Conservation (phyloP, 2,113 vertebrate species). For the Lycocorax pyrrhopterus region DNA sequence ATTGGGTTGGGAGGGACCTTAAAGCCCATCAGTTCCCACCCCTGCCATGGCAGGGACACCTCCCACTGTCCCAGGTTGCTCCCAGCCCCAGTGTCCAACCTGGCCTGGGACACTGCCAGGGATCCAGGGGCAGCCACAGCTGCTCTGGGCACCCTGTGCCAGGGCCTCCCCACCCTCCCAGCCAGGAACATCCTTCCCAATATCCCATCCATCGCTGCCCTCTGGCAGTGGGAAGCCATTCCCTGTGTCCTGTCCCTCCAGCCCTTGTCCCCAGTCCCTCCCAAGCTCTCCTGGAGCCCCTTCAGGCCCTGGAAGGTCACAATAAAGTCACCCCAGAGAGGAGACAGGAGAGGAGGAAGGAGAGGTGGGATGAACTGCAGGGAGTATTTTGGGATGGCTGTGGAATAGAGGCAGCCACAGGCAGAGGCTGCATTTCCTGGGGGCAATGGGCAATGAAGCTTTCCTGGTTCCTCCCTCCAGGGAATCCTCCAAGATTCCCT, state of each 20-base stretch:
- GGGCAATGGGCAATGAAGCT: not conserved
- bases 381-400: not conserved
- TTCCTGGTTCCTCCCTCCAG: not conserved
- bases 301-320: not conserved
- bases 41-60: not conserved
- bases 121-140: not conserved
- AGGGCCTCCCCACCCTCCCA: not conserved
- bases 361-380: not conserved
- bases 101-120: not conserved
- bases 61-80: not conserved
- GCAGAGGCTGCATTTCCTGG: not conserved
- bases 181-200: not conserved
- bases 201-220: not conserved
- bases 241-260: not conserved
- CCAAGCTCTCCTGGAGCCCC: not conserved
- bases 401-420: not conserved
- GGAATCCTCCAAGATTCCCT: not conserved
- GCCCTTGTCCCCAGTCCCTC: not conserved
- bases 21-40: rapidly evolving
- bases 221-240: not conserved
- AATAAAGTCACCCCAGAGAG: not conserved
- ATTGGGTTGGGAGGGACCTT: too few species aligned
- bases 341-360: not conserved
- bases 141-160: not conserved
- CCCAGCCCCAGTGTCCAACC: not conserved